Conservation (phyloP, 1,140 invertebrate genomes). For the Phthorimaea operculella region DNA sequence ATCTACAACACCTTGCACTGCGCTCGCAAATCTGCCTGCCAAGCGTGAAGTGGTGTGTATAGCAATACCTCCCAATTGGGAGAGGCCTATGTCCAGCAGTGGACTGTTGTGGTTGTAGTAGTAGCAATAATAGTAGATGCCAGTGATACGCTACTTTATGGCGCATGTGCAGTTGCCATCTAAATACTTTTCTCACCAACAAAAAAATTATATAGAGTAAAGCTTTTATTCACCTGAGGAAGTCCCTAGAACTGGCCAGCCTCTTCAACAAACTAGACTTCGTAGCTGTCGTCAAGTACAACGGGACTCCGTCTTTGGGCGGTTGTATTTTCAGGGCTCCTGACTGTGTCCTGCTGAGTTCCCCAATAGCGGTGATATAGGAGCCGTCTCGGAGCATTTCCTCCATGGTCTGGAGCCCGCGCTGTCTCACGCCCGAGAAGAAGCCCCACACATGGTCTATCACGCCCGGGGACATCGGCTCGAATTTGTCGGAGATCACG, state of each 20-base stretch:
- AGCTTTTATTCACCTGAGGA: slow-evolving; percentile 66
- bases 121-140: too few species aligned
- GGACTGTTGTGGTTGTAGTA: too few species aligned
- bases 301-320: slow-evolving; percentile 74
- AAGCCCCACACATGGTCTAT: slow-evolving; percentile 84
- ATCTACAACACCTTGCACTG: too few species aligned
- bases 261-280: slow-evolving; percentile 75
- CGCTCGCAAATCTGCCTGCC: too few species aligned
- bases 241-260: slow-evolving; percentile 73
- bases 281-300: slow-evolving; percentile 78
- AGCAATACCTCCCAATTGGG: too few species aligned
- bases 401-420: slow-evolving; percentile 82
- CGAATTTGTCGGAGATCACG: slow-evolving; percentile 80
- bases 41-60: too few species aligned
- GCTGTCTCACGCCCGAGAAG: slow-evolving; percentile 78
- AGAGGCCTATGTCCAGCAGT: too few species aligned
- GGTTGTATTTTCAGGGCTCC: slow-evolving; percentile 74
- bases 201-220: too few species aligned
- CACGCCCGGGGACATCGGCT: slow-evolving; percentile 75
- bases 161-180: too few species aligned
- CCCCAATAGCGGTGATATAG: slow-evolving; percentile 80
- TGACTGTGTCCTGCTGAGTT: slow-evolving; percentile 70
- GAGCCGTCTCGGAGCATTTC: slow-evolving; percentile 81
- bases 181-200: too few species aligned
- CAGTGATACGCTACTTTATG: too few species aligned